Conservation (phyloP, 2,113 vertebrate species). For the Neofelis nebulosa region DNA sequence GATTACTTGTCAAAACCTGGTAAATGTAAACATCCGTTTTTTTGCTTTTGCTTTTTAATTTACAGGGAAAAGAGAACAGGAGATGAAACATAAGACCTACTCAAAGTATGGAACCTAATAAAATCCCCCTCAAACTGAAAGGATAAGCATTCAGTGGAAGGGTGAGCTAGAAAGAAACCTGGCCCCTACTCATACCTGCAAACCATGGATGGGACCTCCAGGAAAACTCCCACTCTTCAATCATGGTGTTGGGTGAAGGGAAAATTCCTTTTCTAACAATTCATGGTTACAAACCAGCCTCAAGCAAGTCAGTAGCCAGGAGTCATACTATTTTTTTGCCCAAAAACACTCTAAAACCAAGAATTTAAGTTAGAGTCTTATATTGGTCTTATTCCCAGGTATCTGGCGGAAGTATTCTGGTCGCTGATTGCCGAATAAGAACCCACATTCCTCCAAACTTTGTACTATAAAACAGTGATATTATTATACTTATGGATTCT, state of each 20-base stretch:
- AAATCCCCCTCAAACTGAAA: not conserved
- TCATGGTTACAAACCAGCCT: not conserved
- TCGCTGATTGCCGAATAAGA: not conserved
- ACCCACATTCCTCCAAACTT: not conserved
- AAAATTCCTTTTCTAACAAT: not conserved
- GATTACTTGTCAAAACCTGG: not conserved
- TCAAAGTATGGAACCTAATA: not conserved
- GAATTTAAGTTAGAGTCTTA: constrained; percentile 1
- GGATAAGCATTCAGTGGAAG: not conserved
- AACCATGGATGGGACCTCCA: not conserved
- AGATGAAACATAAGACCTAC: not conserved
- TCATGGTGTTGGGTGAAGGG: not conserved
- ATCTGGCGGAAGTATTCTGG: not conserved
- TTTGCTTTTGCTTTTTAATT: not conserved
- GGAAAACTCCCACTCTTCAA: not conserved
- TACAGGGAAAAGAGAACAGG: not conserved
- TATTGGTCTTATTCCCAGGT: not conserved
- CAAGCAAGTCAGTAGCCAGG: not conserved
- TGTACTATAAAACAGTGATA: not conserved
- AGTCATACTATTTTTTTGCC: not conserved
- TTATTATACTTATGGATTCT: not conserved
- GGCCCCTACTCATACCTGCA: not conserved
- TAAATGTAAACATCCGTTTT: not conserved
- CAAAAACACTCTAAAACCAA: not conserved
- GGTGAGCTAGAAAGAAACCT: not conserved